Base-by-base conservation (phyloP, 2,888 invertebrate genomes). In the Digitonthophagus gazella region DNA sequence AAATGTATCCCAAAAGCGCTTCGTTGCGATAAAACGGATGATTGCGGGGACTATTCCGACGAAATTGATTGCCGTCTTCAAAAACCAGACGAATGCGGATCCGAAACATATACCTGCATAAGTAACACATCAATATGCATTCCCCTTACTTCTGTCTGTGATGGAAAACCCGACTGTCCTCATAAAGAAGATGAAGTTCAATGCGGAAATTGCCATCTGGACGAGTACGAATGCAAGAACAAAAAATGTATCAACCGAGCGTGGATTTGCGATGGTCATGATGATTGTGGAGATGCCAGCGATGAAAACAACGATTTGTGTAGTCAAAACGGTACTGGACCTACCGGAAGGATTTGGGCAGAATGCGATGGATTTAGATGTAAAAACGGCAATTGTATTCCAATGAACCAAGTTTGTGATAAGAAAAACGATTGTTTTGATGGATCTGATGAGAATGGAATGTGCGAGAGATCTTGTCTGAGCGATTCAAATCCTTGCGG, bases 201-300 rank as follows among this genome's bases (percentile, higher is more conserved):
- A 15, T 83, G 83, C 69, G 74, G 78, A 3, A 75, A 77, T 18
- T 90, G 90, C 74, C 76, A 78, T 19, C 69, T 76, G 2, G 83
- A 83, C 0, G 80, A 86, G 76, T 90, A 88, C 76, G 78, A 83
- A 72, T 89, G 91, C 80, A 75, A 79, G 16, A 85, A 90, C 82
- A 83, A 84, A 65, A 85, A 83, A 61, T 88, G 94, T 74, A 85
- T 94, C 44, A 83, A 86, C 0, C 75, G 76, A 1, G 76, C 81
- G 5, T 89, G 89, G 85, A 76, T 88, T 72, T 89, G 88, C 84
- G 86, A 93, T 75, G 84, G 86, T 0, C 77, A 79, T 0, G 84
- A 86, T 65, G 91, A 94, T 77, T 95, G 94, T 78, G 80, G 80
- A 0, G 93, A 94, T 76, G 87, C 87, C 8, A 90, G 90, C 0